Evolutionary conservation across 2,888 invertebrate genomes (phyloP), one percentile per base, ranked within the genome.

Genomic region (Tetranychus truncatus): DNA sequence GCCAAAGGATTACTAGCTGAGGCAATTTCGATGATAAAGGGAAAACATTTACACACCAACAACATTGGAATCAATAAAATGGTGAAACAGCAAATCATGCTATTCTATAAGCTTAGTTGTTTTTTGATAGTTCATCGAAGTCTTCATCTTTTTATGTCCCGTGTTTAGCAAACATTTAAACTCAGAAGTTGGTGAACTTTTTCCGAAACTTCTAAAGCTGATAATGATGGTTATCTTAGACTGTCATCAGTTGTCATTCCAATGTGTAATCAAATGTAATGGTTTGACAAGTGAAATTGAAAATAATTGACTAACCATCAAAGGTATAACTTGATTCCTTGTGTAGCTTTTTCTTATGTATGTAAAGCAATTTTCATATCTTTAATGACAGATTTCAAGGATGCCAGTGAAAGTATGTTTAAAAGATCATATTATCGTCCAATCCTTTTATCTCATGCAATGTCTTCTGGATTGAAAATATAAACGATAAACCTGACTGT

Each of bases 121-220:
- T 91, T 82, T 90, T 91, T 6, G 87, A 89, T 80, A 91, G 85
- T 89, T 81, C 89, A 89, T 81, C 88, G 90, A 82, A 96, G 96
- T 45, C 88, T 95, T 79, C 95, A 95, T 82, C 89, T 92, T 0
- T 96, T 96, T 83, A 88, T 96, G 78, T 93, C 95, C 8, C 86
- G 96, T 74, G 90, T 93, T 81, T 88, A 91, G 81, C 89, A 92
- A 21, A 92, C 92, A 0, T 94, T 95, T 81, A 85, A 88, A 83
- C 92, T 94, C 95, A 78, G 90, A 90, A 82, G 87, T 95, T 74
- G 96, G 95, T 7, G 96, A 96, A 85, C 95, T 96, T 80, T 96
- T 95, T 1, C 89, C 91, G 74, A 95, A 96, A 83, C 86, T 77
- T 92, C 93, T 89, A 91, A 92, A 80, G 88, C 88, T 1, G 89